Percentiles rank a stretch among this genome's conserved stretches.
phyloP scores from a whole-genome alignment of 2,888 invertebrate genomes.

The Uloborus plumipes region DNA sequence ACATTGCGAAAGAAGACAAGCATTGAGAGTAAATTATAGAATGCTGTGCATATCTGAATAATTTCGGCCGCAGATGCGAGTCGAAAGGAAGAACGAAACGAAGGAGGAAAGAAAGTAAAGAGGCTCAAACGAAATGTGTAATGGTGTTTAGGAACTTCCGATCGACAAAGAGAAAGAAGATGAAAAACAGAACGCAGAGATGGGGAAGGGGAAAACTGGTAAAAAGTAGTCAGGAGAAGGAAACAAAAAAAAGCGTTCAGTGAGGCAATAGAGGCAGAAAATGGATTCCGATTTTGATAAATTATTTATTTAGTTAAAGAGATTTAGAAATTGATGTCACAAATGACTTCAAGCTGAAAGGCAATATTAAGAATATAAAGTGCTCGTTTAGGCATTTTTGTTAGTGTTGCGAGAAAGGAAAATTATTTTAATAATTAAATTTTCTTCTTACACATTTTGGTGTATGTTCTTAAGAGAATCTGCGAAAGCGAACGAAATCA shows the following conservation, averaged over 20 bases:
- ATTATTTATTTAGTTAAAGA: too few species aligned
- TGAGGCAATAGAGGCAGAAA: neutral
- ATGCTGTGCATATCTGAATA: slow-evolving; percentile 55
- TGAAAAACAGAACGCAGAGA: neutral
- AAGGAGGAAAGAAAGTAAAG: slow-evolving; percentile 21
- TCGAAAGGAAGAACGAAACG: slow-evolving; percentile 18
- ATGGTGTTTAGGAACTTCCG: slow-evolving; percentile 51
- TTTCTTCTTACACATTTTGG: too few species aligned
- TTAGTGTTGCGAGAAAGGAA: too few species aligned
- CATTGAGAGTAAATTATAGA: slow-evolving; percentile 52
- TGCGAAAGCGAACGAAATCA: too few species aligned
- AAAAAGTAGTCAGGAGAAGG: neutral
- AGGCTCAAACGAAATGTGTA: slow-evolving; percentile 48
- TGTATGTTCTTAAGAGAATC: too few species aligned
- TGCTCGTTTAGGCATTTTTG: too few species aligned
- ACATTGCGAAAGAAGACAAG: slow-evolving; percentile 39
- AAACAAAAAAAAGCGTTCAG: neutral
- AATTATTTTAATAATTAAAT: too few species aligned
- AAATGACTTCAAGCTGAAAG: too few species aligned
- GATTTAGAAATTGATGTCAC: too few species aligned
- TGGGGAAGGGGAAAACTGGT: neutral
- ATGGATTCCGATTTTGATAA: neutral
- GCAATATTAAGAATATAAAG: too few species aligned
- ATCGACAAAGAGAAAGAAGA: slow-evolving; percentile 6
- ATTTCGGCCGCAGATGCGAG: slow-evolving; percentile 30